Percentiles rank a stretch among this genome's conserved stretches.
phyloP scores from a whole-genome alignment of 2,888 invertebrate genomes.

The Exocentrus adspersus region DNA sequence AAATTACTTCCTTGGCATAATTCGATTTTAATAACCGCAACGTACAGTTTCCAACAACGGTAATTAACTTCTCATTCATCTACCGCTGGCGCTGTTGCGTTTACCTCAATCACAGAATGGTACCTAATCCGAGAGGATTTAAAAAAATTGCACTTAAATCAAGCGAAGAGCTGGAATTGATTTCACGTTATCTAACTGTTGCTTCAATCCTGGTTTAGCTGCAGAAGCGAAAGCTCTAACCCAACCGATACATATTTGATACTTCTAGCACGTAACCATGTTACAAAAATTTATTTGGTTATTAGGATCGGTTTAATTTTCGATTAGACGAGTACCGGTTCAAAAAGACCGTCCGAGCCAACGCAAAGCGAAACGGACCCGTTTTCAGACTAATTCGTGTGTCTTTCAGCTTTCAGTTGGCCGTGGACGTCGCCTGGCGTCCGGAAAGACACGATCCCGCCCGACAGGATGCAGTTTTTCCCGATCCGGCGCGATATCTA shows the following conservation, averaged over 20 bases:
- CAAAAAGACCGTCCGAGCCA: conserved; percentile 5
- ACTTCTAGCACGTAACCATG: not conserved
- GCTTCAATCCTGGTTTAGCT: not conserved
- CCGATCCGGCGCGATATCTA: conserved; percentile 48
- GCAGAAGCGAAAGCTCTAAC: conserved; percentile 6
- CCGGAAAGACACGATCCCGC: conserved; percentile 36
- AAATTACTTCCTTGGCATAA: not conserved
- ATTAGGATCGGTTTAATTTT: conserved; percentile 7
- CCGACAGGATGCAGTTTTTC: conserved; percentile 42
- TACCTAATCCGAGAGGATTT: not conserved
- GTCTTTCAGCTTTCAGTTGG: conserved; percentile 38
- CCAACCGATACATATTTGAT: not conserved
- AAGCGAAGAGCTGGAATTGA: not conserved
- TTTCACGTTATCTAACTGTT: conserved; percentile 2
- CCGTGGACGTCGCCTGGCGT: conserved; percentile 34
- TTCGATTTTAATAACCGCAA: conserved; percentile 3
- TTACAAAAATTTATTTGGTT: conserved; percentile 6
- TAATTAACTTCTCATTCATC: not conserved
- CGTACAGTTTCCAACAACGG: not conserved
- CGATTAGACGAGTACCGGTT: conserved; percentile 12
- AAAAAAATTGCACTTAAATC: not conserved
- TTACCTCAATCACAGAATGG: not conserved
- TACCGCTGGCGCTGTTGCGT: not conserved
- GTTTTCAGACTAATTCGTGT: conserved; percentile 46
- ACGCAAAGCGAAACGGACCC: conserved; percentile 36